Percentiles rank a stretch among this genome's conserved stretches.
These are phyloP conservation scores for Pentamera pediparva DNA, from an alignment of 53 echinoderm and acorn worm species.

Conservation along the genomic window DNA sequence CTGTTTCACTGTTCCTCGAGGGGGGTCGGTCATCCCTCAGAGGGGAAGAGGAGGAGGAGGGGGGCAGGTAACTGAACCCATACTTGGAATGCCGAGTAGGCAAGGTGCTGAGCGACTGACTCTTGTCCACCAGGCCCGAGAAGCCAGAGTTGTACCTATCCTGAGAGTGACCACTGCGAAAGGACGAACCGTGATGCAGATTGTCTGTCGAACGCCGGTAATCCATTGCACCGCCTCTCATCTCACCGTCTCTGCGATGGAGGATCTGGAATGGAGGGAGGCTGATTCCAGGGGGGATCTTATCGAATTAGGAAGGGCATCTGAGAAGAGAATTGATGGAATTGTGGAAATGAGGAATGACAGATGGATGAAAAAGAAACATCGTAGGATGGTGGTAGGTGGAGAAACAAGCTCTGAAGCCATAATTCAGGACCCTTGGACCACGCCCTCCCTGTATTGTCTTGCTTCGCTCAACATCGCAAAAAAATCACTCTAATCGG, in stretches of 20 bases:
- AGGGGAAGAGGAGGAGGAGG: background rate
- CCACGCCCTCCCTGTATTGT: too few species aligned
- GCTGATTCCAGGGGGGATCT: too few species aligned
- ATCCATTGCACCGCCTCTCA: too few species aligned
- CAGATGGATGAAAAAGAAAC: background rate
- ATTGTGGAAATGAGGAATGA: background rate
- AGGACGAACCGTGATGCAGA: too few species aligned
- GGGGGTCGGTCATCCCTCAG: background rate
- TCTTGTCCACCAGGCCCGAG: background rate
- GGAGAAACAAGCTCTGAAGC: too few species aligned
- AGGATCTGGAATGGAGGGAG: too few species aligned
- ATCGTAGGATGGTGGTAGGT: too few species aligned
- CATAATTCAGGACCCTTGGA: too few species aligned
- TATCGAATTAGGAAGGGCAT: background rate
- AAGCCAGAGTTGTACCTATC: background rate
- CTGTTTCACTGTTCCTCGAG: background rate
- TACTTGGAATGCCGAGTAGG: background rate
- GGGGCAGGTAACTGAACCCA: background rate
- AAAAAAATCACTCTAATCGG: too few species aligned
- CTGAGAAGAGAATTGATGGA: conserved; percentile 11
- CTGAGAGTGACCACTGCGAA: background rate
- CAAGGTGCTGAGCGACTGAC: background rate
- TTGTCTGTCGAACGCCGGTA: too few species aligned
- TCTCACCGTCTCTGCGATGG: too few species aligned
- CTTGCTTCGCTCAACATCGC: too few species aligned